Evolutionary conservation across 1,140 invertebrate species (phyloP), one percentile per base, ranked within the genome.

Genomic region (Tetraneura akinire): DNA sequence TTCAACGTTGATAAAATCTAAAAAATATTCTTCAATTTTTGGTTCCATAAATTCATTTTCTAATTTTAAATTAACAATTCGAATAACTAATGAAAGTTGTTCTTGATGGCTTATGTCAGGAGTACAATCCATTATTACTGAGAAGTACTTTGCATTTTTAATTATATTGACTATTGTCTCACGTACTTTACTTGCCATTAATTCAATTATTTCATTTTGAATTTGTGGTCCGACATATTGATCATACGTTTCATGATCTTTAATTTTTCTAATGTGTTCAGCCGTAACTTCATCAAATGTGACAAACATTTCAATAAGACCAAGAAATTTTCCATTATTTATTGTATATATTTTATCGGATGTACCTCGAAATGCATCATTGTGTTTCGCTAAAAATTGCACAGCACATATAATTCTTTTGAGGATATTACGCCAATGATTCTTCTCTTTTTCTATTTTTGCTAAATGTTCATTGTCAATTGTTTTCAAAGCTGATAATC

Each of bases 371-470:
- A 66, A 66, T 32, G 62, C 10, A 66, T 37, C 11, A n/a, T 66
- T 66, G 32, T 66, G 23, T 37, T 29, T n/a, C 37, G 62, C 62
- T 42, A 66, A 66, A 66, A 16, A 66, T 8, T 66, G 23, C 6
- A 42, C 42, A n/a, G 42, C n/a, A 32, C 13, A 14, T 21, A 32
- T 32, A 21, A 66, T 66, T 5, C 29, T 11, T n/a, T 6, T 42
- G 3, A 66, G 32, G 13, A 66, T 32, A 42, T 66, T 66, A 3
- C 9, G 37, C 62, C 26, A 66, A 18, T n/a, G 32, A 42, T 13
- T 42, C n/a, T 66, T n/a, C 42, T 66, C 62, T 42, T 66, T 42
- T 66, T 53, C 18, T 18, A 53, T 53, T n/a, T n/a, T n/a, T n/a
- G n/a, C n/a, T n/a, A n/a, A n/a, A n/a, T n/a, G n/a, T n/a, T n/a